Percentiles rank a stretch among this genome's conserved stretches.
phyloP scores from a whole-genome alignment of 2,888 invertebrate species.

The Augochlorella aurata region DNA sequence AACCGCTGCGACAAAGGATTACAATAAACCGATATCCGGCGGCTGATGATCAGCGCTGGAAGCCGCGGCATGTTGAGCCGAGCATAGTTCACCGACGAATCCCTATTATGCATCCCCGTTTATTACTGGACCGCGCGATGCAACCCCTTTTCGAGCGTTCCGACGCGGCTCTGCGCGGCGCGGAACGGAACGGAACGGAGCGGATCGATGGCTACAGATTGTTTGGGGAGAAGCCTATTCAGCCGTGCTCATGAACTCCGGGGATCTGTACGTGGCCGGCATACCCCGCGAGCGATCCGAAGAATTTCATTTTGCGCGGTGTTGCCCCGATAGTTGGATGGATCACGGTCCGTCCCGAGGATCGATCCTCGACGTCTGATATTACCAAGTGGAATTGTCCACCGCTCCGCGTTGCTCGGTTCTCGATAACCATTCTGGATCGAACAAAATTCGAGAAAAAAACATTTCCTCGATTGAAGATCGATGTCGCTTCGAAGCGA shows the following conservation, averaged over 20 bases:
- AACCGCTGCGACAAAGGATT: conserved; percentile 60
- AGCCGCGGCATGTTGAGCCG: conserved; percentile 49
- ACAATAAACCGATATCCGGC: conserved; percentile 61
- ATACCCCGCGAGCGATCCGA: conserved; percentile 1
- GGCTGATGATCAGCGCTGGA: conserved; percentile 58
- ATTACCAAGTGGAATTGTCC: neutral
- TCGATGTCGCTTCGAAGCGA: no score
- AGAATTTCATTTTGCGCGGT: conserved; percentile 12
- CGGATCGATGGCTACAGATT: conserved; percentile 16
- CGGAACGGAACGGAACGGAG: no score
- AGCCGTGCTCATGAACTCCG: neutral
- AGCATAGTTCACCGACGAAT: conserved; percentile 51
- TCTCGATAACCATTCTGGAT: no score
- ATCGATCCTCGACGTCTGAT: neutral
- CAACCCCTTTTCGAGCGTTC: neutral
- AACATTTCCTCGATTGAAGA: no score
- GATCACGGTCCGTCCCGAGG: neutral
- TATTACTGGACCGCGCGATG: conserved; percentile 21
- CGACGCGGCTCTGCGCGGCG: neutral
- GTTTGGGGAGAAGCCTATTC: neutral
- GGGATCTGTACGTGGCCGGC: neutral
- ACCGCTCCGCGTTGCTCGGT: neutral
- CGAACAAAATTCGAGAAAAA: no score
- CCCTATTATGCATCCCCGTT: conserved; percentile 41
- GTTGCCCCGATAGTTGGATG: neutral